Base-by-base conservation (phyloP, 1,140 invertebrate species). In the Brachionus plicatilis region DNA sequence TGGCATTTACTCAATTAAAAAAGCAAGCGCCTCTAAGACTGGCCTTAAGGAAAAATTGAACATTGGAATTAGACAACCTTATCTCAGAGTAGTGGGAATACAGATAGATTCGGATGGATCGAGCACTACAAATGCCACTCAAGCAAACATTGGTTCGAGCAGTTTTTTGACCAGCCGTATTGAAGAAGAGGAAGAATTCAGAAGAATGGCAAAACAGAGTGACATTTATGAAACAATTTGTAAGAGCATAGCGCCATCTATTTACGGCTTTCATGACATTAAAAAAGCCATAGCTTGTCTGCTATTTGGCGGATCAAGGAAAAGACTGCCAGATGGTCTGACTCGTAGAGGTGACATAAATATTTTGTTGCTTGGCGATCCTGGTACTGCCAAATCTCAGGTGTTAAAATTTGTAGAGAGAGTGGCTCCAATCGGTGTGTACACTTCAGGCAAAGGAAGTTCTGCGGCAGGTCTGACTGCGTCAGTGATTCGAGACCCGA, bases 391-490 rank as follows among this genome's bases (percentile, higher is more conserved):
- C 7, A 99, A 99, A 88, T 97, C 95, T 20, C 98, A 99, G 88
- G 89, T 99, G 41, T 90, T 99, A 0, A 99, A 99, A 90, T 99
- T 99, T 90, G 96, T 98, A 2, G 96, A 99, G 89, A 93, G 93
- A 87, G 96, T 97, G 7, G 93, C 97, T 0, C 98, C 98, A 0
- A 95, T 99, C 87, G 96, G 93, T 12, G 94, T 99, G 5, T 99
- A 99, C 87, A 99, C 98, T 0, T 98, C 96, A 0, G 98, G 97
- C 2, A 99, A 99, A 91, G 98, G 97, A 0, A 98, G 96, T 84
- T 98, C 96, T 87, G 98, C 98, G 76, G 98, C 97, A 86, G 97
- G 98, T 91, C 91, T 99, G 9, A 99, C 98, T 66, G 98, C 97
- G 2, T 98, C 97, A 0, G 97, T 99, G 29, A 95, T 93, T 85